Evolutionary conservation across 2,797 vertebrate species (phyloP).

Genomic region (Poecile montanus): DNA sequence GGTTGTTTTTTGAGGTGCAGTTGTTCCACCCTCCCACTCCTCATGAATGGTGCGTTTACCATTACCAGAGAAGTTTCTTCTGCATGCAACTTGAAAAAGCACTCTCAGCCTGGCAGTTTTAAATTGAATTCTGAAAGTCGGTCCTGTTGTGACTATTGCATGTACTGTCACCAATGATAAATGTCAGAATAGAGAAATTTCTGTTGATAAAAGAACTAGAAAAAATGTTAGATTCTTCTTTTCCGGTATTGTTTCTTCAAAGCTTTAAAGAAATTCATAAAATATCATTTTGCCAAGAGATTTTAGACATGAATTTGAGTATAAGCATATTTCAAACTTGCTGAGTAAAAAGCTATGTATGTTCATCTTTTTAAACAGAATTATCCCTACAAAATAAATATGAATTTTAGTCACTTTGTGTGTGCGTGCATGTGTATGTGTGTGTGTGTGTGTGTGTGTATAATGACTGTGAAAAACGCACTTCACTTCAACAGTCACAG

Average conservation of each 20-base stretch:
- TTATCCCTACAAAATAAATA: background rate
- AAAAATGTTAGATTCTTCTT: background rate
- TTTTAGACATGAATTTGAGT: background rate
- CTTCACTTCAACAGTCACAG: background rate
- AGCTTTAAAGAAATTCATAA: background rate
- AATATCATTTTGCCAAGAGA: background rate
- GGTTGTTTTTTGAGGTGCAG: background rate
- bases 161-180: background rate
- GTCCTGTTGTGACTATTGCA: background rate
- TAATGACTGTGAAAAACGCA: background rate
- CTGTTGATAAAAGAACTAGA: background rate
- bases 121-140: background rate
- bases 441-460: too few species aligned
- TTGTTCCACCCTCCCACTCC: background rate
- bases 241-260: background rate
- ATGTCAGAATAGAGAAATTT: background rate
- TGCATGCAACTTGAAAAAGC: background rate
- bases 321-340: background rate
- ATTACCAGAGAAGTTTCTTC: background rate
- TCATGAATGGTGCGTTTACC: background rate
- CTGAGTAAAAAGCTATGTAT: background rate
- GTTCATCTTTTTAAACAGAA: background rate
- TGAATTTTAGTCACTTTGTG: background rate
- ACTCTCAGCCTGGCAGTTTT: background rate
- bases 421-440: background rate